These are phyloP conservation scores for Drymonia ruficornis DNA, from an alignment of 2,888 invertebrate species.

Conservation along the genomic window DNA sequence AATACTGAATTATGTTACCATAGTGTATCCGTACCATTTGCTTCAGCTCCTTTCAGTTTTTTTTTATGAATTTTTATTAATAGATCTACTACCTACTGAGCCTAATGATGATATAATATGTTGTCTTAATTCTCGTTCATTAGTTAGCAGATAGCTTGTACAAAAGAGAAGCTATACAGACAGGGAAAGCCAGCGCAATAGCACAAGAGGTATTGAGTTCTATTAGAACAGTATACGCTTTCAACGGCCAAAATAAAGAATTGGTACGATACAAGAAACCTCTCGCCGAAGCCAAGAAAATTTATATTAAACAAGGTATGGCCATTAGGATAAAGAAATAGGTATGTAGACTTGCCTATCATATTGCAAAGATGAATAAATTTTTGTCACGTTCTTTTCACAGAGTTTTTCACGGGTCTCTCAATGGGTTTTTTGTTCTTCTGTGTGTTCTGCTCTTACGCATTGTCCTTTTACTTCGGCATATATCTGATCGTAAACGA, in stretches of 20 bases:
- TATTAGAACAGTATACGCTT: slow-evolving; percentile 90
- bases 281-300: slow-evolving; percentile 84
- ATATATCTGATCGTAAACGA: slow-evolving; percentile 87
- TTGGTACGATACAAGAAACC: slow-evolving; percentile 85
- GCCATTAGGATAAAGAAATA: no score
- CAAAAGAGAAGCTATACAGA: slow-evolving; percentile 86
- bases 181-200: slow-evolving; percentile 89
- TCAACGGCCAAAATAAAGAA: slow-evolving; percentile 89
- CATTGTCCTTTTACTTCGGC: slow-evolving; percentile 92
- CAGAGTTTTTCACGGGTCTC: slow-evolving; percentile 85
- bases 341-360: no score
- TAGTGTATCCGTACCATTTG: no score
- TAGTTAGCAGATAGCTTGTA: slow-evolving; percentile 69
- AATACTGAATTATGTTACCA: no score
- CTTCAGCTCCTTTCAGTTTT: no score
- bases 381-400: slow-evolving; percentile 15
- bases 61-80: no score
- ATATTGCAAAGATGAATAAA: background rate
- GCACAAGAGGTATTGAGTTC: slow-evolving; percentile 91
- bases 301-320: slow-evolving; percentile 86
- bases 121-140: background rate
- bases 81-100: no score
- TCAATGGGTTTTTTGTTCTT: slow-evolving; percentile 89
- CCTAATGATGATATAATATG: no score
- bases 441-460: slow-evolving; percentile 89